Percentiles rank a stretch among this genome's conserved stretches.
These are phyloP conservation scores for Indicator indicator DNA, from an alignment of 2,113 vertebrate genomes.

Conservation along the genomic window DNA sequence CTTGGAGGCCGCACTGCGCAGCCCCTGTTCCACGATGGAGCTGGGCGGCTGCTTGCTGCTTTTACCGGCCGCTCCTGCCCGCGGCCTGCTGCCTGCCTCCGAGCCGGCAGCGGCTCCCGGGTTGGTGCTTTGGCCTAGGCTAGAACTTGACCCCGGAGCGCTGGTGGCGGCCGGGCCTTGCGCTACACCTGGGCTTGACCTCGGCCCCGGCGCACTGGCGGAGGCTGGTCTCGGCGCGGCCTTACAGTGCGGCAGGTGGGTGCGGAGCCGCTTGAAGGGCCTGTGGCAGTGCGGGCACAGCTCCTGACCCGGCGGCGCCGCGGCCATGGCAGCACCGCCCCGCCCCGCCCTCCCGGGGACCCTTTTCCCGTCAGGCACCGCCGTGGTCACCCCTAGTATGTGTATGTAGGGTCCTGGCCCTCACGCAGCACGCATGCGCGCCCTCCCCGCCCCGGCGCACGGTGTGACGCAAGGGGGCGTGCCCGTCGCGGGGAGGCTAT, in stretches of 20 bases:
- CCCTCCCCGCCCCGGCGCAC: not conserved
- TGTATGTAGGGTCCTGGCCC: not conserved
- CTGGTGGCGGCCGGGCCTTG: not conserved
- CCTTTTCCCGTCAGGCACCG: not conserved
- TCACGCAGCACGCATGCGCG: not conserved
- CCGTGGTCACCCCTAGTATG: not conserved
- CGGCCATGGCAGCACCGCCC: not conserved
- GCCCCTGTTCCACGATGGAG: not conserved
- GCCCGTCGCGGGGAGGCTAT: no score
- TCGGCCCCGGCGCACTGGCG: not conserved
- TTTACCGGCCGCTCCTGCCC: not conserved
- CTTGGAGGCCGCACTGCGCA: not conserved
- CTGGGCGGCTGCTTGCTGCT: not conserved
- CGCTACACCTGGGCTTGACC: no score
- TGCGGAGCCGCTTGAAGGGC: constrained; percentile 86
- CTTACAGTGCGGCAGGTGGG: constrained; percentile 88
- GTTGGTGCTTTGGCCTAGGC: not conserved
- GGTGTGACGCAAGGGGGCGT: not conserved
- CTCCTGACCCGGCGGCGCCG: constrained; percentile 54
- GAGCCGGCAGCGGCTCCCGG: no score
- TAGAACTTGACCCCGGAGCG: not conserved
- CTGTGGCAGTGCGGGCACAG: constrained; percentile 86
- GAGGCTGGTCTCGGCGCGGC: not conserved
- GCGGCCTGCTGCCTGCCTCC: not conserved
- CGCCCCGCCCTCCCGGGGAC: not conserved